Evolutionary conservation across 2,888 invertebrate genomes (phyloP), one percentile per base, ranked within the genome.

Genomic region (Dasysyrphus tricinctus): DNA sequence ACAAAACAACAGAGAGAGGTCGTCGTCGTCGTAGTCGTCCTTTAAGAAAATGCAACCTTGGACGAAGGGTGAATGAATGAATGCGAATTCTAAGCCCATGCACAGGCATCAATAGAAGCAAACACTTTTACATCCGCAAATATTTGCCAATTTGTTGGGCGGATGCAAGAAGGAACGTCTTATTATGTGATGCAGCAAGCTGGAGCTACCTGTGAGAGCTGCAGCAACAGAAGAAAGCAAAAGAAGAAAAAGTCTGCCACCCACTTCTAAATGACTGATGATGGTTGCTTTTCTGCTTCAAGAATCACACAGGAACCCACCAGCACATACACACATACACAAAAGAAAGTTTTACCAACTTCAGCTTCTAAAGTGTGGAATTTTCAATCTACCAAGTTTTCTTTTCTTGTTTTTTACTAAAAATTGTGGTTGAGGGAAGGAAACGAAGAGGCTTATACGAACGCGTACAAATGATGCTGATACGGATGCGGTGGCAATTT

Each of bases 81-180:
- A 49, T 49, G n/a, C n/a, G 14, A 47, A 54, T 19, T n/a, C 56
- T 34, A 49, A 49, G 77, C 56, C 57, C 67, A 51, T 44, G 73
- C 67, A 57, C 12, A 32, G 19, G 19, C 80, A 80, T 80, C 84
- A 84, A 84, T 84, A 80, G 80, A 54, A 76, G 84, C 80, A 85
- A 85, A 85, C 81, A 85, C 85, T 81, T 81, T 85, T 81, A 59
- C 69, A 67, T 81, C 44, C 37, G 77, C 81, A 81, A 85, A 85
- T 85, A 85, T 85, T 85, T 85, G 81, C 85, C 85, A 85, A 85
- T 85, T 85, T 85, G 85, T 19, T 81, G 80, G 76, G 54, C 81
- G 85, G 81, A 81, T 74, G 81, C 54, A 75, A 79, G 79, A 54
- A 69, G 74, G 3, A 74, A 49, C 69, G 42, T 73, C 78, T 76